Evolutionary conservation across 2,113 vertebrate species (phyloP).

Genomic region (Phalacrocorax brasilianus): DNA sequence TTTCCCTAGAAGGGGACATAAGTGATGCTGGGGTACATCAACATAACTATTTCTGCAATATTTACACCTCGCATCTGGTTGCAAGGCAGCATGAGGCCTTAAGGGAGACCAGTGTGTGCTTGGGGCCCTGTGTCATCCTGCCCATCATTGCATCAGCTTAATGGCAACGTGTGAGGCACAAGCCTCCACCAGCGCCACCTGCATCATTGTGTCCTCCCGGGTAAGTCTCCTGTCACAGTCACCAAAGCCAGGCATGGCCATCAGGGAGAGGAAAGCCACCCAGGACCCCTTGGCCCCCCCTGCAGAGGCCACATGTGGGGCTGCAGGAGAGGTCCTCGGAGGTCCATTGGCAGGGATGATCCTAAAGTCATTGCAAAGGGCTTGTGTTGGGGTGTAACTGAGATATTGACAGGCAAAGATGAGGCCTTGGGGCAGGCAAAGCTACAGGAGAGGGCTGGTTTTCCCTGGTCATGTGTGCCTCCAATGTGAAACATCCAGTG

Average conservation of each 20-base stretch:
- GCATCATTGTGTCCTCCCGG: background rate
- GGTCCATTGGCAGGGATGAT: background rate
- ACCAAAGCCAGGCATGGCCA: background rate
- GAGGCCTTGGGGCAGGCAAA: background rate
- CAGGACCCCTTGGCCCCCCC: background rate
- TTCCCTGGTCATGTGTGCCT: background rate
- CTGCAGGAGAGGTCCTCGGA: background rate
- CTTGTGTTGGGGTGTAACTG: background rate
- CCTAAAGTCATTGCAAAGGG: background rate
- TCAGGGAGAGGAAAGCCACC: background rate
- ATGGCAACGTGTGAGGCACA: background rate
- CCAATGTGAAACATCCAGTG: background rate
- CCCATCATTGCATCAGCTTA: background rate
- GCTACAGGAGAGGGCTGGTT: background rate
- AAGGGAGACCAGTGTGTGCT: background rate
- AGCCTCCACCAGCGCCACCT: background rate
- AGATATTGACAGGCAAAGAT: background rate
- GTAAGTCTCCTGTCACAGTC: background rate
- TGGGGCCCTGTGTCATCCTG: background rate
- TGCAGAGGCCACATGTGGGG: rapidly evolving
- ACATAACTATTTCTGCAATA: rapidly evolving
- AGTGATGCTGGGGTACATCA: background rate
- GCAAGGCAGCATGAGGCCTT: background rate
- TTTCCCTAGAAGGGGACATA: background rate
- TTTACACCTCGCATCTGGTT: background rate